Percentiles rank a stretch among this genome's conserved stretches.
phyloP scores from a whole-genome alignment of 1,140 invertebrate genomes.

The Anthonomus grandis region DNA sequence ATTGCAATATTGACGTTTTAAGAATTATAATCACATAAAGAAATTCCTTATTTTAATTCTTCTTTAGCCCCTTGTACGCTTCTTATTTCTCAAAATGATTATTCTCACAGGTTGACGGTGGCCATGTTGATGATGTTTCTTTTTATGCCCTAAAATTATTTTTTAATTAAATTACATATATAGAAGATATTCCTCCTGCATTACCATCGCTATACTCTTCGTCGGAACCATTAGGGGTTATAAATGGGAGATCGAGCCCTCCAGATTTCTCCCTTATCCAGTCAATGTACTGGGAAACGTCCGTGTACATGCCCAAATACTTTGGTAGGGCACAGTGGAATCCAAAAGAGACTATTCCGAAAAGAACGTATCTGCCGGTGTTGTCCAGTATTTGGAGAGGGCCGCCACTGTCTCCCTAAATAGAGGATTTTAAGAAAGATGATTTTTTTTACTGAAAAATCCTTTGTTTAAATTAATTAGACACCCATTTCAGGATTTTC shows the following conservation, averaged over 20 bases:
- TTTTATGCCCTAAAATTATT: background rate
- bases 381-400: slow-evolving; percentile 34
- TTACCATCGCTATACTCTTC: background rate
- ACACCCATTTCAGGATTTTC: too few species aligned
- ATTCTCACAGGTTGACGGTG: background rate
- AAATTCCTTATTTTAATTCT: too few species aligned
- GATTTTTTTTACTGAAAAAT: too few species aligned
- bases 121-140: background rate
- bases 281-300: slow-evolving; percentile 62
- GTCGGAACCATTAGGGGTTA: background rate
- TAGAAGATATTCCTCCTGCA: background rate
- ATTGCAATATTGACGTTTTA: too few species aligned
- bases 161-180: background rate
- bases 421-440: too few species aligned
- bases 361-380: slow-evolving; percentile 32
- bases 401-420: slow-evolving; percentile 45
- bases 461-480: too few species aligned
- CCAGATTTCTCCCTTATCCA: slow-evolving; percentile 59
- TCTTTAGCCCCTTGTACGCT: too few species aligned
- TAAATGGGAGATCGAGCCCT: background rate
- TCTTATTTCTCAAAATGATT: background rate
- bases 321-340: slow-evolving; percentile 55
- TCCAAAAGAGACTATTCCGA: slow-evolving; percentile 63
- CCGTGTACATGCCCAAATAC: slow-evolving; percentile 63
- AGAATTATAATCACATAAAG: too few species aligned